phyloP scores from a whole-genome alignment of 2,797 vertebrate genomes.

The Arrhamphus sclerolepis region DNA sequence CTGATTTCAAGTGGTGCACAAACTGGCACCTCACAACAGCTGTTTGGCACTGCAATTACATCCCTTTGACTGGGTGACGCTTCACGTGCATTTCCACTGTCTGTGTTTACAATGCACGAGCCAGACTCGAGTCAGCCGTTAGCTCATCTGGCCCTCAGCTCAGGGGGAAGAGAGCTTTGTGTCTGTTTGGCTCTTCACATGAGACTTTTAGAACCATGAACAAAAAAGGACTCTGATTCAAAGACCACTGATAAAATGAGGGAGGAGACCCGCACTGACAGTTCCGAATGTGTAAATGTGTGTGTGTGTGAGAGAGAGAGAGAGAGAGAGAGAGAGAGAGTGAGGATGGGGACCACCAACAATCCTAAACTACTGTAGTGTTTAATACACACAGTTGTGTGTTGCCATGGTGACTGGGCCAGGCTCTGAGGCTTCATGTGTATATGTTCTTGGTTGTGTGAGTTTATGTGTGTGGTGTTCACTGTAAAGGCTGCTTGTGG shows the following conservation, averaged over 20 bases:
- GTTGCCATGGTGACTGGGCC: slow-evolving; percentile 85
- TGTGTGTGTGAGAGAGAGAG: slow-evolving; percentile 3
- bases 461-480: slow-evolving; percentile 8
- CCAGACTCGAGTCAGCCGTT: slow-evolving; percentile 13
- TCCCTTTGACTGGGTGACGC: slow-evolving; percentile 57
- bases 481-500: slow-evolving; percentile 20
- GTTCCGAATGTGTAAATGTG: slow-evolving; percentile 17
- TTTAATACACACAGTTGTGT: slow-evolving; percentile 80
- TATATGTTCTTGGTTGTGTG: slow-evolving; percentile 28
- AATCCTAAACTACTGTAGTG: slow-evolving; percentile 76
- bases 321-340: slow-evolving; percentile 20
- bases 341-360: slow-evolving; percentile 47
- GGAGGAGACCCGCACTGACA: slow-evolving; percentile 3
- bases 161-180: slow-evolving; percentile 3
- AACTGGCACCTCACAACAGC: slow-evolving; percentile 53
- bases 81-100: slow-evolving; percentile 37
- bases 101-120: slow-evolving; percentile 38
- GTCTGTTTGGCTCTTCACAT: slow-evolving; percentile 23
- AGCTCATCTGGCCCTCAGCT: slow-evolving; percentile 21
- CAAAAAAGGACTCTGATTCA: slow-evolving; percentile 16
- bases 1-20: slow-evolving; percentile 49
- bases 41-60: slow-evolving; percentile 57
- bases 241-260: slow-evolving; percentile 13
- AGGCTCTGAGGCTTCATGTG: slow-evolving; percentile 71
- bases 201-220: slow-evolving; percentile 11